phyloP scores from a whole-genome alignment of 2,797 vertebrate genomes.

The Anas capensis region DNA sequence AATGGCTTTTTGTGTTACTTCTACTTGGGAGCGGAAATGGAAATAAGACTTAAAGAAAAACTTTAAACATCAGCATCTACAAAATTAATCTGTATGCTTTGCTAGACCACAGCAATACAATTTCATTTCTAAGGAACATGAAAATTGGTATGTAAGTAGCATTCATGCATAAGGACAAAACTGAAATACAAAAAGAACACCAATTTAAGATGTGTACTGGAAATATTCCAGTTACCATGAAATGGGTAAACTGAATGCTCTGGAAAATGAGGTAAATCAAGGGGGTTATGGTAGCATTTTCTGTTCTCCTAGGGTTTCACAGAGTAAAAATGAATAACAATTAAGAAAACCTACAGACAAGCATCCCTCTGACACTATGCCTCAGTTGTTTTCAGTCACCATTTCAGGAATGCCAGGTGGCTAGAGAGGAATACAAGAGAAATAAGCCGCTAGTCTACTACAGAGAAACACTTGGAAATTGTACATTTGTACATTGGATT shows the following conservation, averaged over 20 bases:
- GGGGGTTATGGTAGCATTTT: neutral
- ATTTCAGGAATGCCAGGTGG: neutral
- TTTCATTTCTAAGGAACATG: neutral
- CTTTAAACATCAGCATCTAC: neutral
- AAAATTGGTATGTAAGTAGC: accelerated
- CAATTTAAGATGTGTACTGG: neutral
- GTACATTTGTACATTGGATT: neutral
- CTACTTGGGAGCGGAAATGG: neutral
- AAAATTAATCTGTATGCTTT: neutral
- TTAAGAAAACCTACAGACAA: neutral
- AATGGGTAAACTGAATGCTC: neutral
- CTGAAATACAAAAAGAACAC: neutral
- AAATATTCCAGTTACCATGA: neutral
- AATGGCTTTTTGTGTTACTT: neutral
- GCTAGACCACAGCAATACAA: neutral
- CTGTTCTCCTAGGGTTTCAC: neutral
- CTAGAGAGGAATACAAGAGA: neutral
- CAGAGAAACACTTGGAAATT: neutral
- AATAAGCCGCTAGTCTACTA: neutral
- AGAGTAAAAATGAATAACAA: neutral
- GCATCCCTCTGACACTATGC: neutral
- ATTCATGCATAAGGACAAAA: accelerated
- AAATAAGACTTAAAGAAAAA: neutral
- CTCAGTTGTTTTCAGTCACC: neutral
- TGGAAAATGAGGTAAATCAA: neutral